phyloP scores from a whole-genome alignment of 2,888 invertebrate species.

The Petrolisthes cinctipes region DNA sequence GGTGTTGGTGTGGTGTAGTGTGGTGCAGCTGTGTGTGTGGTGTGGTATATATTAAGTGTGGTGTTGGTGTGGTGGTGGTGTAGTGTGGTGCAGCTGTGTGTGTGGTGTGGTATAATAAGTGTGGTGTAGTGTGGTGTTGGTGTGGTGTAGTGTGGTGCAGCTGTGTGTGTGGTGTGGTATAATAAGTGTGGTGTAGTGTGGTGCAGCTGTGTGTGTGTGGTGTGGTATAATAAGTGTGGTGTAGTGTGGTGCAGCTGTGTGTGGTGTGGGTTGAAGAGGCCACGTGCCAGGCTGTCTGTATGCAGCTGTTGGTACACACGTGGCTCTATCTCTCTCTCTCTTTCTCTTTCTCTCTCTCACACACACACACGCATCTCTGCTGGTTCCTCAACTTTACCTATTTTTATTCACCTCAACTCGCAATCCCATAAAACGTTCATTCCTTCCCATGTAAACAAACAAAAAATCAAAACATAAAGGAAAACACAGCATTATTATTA shows the following conservation, averaged over 20 bases:
- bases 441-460: too few relatives aligned
- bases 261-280: background rate
- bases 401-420: background rate
- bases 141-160: background rate
- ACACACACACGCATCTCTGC: background rate
- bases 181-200: background rate
- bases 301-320: background rate
- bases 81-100: background rate
- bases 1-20: background rate
- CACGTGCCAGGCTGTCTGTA: background rate
- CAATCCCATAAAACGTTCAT: too few relatives aligned
- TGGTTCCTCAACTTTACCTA: background rate
- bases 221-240: background rate
- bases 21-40: background rate
- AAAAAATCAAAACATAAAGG: too few relatives aligned
- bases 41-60: background rate
- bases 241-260: background rate
- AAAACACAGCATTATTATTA: too few relatives aligned
- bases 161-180: background rate
- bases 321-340: conserved; percentile 11
- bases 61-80: background rate
- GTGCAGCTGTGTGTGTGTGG: background rate
- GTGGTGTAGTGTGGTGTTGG: background rate
- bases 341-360: conserved; percentile 21
- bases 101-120: too few relatives aligned